A percentile compares a stretch with the other conserved stretches of the same genome.
Evolutionary conservation across 2,888 invertebrate genomes (phyloP).

Genomic region (Drosophila atroscutellata): DNA sequence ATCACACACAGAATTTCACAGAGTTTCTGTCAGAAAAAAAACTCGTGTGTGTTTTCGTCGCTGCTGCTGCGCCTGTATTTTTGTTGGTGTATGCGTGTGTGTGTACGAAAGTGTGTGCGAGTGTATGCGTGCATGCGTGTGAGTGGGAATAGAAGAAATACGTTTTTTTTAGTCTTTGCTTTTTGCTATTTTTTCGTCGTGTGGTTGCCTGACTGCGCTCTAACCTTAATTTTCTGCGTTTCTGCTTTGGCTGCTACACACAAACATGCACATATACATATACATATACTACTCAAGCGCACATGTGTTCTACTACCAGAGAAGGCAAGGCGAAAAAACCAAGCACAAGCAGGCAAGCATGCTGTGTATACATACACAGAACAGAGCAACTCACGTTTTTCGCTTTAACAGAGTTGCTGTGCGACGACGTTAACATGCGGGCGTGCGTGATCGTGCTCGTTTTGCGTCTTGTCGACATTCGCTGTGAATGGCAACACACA

Average conservation of each 20-base stretch:
- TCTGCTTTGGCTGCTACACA: conserved; percentile 73
- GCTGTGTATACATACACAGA: conserved; percentile 82
- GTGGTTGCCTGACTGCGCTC: conserved; percentile 72
- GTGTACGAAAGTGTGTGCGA: conserved; percentile 3
- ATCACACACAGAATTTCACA: conserved; percentile 48
- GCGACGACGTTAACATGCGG: conserved; percentile 24
- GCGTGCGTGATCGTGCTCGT: conserved; percentile 9
- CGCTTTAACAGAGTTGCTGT: conserved; percentile 44
- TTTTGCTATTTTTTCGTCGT: conserved; percentile 58
- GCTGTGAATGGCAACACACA: conserved; percentile 45
- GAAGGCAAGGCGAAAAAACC: conserved; percentile 54
- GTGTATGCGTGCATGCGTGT: conserved; percentile 8
- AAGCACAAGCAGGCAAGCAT: conserved; percentile 54
- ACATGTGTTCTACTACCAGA: conserved; percentile 69
- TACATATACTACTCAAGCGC: conserved; percentile 57
- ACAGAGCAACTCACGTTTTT: conserved; percentile 73
- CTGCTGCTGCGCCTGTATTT: conserved; percentile 57
- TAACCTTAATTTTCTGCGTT: conserved; percentile 83
- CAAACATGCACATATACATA: conserved; percentile 55
- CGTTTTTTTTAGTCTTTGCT: conserved; percentile 62
- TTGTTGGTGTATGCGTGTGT: conserved; percentile 22
- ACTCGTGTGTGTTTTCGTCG: conserved; percentile 58
- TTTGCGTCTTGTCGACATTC: neutral
- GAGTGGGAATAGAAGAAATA: conserved; percentile 50
- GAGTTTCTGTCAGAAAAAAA: conserved; percentile 58